Conservation (phyloP, 2,797 vertebrate genomes). For the Alauda arvensis region DNA sequence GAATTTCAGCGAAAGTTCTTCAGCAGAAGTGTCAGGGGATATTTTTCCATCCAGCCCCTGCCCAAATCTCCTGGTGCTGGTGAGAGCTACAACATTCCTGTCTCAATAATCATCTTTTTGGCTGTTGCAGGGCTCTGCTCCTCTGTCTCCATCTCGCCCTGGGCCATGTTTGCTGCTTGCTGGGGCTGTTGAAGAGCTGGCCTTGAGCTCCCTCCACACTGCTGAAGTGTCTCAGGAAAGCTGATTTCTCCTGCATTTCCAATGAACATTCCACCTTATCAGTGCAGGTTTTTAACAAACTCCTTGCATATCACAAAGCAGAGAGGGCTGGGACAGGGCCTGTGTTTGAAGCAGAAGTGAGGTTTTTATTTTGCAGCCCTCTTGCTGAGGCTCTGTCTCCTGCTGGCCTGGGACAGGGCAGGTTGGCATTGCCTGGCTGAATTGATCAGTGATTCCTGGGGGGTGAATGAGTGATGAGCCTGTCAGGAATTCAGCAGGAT, state of each 20-base stretch:
- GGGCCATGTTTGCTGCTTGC: neutral
- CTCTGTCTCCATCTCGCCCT: neutral
- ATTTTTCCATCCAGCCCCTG: neutral
- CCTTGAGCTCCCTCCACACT: neutral
- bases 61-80: neutral
- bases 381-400: neutral
- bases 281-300: neutral
- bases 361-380: neutral
- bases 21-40: neutral
- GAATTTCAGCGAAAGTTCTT: neutral
- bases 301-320: neutral
- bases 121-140: neutral
- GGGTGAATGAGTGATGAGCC: rapidly evolving
- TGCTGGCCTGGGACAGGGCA: neutral
- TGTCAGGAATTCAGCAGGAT: neutral
- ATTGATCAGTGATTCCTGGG: rapidly evolving
- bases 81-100: neutral
- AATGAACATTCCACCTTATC: neutral
- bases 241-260: neutral
- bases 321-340: neutral
- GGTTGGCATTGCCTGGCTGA: rapidly evolving
- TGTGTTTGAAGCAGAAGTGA: neutral
- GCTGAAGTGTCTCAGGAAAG: neutral
- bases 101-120: neutral
- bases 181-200: neutral